Conservation (phyloP, 2,797 vertebrate species). For the Coranthus polyacanthus region DNA sequence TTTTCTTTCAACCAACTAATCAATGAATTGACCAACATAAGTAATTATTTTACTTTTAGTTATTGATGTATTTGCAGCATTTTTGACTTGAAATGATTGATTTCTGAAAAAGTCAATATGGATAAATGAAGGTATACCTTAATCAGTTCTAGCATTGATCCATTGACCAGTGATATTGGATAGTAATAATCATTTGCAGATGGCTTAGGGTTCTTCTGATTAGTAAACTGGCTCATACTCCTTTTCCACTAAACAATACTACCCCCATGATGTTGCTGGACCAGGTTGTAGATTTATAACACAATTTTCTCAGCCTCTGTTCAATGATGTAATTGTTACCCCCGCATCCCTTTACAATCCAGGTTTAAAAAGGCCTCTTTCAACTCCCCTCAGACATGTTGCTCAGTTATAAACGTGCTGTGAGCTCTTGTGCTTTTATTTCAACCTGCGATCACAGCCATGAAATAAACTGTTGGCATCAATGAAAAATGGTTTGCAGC, state of each 20-base stretch:
- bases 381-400: slow-evolving; percentile 22
- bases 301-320: slow-evolving; percentile 38
- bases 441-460: slow-evolving; percentile 14
- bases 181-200: too few species aligned
- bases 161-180: too few species aligned
- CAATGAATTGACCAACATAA: too few species aligned
- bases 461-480: slow-evolving; percentile 34
- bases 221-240: too few species aligned
- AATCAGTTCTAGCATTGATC: too few species aligned
- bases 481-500: slow-evolving; percentile 60
- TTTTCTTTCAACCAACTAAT: too few species aligned
- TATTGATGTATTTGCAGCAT: too few species aligned
- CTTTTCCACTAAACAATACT: slow-evolving; percentile 1
- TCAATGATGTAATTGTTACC: slow-evolving; percentile 50
- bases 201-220: too few species aligned
- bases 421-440: slow-evolving; percentile 20
- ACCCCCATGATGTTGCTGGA: slow-evolving; percentile 2
- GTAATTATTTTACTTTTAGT: too few species aligned
- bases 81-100: too few species aligned
- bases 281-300: slow-evolving; percentile 47
- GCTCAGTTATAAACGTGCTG: slow-evolving; percentile 34
- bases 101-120: too few species aligned
- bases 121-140: too few species aligned
- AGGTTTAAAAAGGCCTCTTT: slow-evolving; percentile 39
- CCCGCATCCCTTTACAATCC: slow-evolving; percentile 39